Conservation (phyloP, 1,140 invertebrate species). For the Dendrolimus kikuchii region DNA sequence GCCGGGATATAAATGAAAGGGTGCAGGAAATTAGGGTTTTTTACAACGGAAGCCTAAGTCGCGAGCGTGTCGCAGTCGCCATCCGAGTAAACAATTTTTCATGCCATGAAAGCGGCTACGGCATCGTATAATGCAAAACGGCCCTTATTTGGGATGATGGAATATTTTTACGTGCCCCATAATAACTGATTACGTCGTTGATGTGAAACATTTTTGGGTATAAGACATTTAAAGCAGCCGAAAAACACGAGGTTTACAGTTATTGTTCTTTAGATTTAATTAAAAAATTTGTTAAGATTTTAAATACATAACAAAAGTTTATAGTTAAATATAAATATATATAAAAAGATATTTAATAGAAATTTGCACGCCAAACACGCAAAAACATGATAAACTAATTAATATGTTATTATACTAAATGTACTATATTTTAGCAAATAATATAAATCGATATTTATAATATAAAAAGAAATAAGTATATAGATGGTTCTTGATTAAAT, state of each 20-base stretch:
- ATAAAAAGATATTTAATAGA: no score
- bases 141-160: constrained; percentile 35
- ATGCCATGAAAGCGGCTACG: constrained; percentile 42
- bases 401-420: no score
- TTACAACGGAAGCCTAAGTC: constrained; percentile 49
- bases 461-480: no score
- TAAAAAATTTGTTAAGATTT: not conserved
- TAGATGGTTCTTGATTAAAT: no score
- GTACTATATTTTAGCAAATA: no score
- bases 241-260: constrained; percentile 4
- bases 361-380: no score
- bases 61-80: constrained; percentile 32
- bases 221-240: not conserved
- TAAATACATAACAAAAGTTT: no score
- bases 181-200: constrained; percentile 23
- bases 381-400: no score
- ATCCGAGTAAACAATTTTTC: constrained; percentile 57
- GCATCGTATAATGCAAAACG: constrained; percentile 28
- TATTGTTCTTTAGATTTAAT: not conserved
- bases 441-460: no score
- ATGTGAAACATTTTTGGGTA: constrained; percentile 8
- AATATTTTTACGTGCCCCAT: constrained; percentile 36
- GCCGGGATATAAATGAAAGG: constrained; percentile 67
- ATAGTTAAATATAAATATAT: no score
- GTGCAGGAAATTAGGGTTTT: constrained; percentile 68